These are phyloP conservation scores for Sturnira hondurensis DNA, from an alignment of 2,113 vertebrate genomes.

Conservation along the genomic window DNA sequence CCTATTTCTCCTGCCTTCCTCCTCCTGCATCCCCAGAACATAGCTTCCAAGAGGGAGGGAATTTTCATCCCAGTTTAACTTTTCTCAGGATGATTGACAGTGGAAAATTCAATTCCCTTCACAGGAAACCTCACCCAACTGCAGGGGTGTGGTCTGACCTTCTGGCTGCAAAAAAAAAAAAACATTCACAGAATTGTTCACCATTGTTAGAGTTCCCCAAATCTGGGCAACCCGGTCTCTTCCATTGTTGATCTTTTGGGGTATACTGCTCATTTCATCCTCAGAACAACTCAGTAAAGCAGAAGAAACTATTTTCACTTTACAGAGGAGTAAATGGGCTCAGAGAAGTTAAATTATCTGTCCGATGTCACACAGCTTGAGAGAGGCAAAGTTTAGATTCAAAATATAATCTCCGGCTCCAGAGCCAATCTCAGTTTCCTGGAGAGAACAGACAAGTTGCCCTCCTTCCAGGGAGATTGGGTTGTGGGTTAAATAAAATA, in stretches of 20 bases:
- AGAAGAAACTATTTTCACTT: neutral
- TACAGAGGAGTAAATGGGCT: neutral
- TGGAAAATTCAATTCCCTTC: slow-evolving; percentile 64
- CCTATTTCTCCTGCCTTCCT: neutral
- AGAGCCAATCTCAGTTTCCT: neutral
- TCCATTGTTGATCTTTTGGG: neutral
- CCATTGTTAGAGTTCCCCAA: neutral
- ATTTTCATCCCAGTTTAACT: neutral
- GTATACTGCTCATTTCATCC: neutral
- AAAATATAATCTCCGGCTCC: neutral
- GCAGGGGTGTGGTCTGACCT: slow-evolving; percentile 47
- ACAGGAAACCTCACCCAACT: slow-evolving; percentile 65
- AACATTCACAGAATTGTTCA: neutral
- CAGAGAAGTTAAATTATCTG: neutral
- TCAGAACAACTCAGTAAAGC: neutral
- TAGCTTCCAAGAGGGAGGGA: neutral
- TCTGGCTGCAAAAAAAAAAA: neutral
- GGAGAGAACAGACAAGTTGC: neutral
- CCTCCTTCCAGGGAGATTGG: neutral
- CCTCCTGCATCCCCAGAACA: neutral
- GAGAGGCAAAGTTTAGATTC: neutral
- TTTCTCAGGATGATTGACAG: slow-evolving; percentile 60
- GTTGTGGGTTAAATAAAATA: neutral
- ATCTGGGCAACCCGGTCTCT: neutral
- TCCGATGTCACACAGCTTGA: neutral